Base-by-base conservation (phyloP, 2,113 vertebrate species). In the Laterallus jamaicensis region DNA sequence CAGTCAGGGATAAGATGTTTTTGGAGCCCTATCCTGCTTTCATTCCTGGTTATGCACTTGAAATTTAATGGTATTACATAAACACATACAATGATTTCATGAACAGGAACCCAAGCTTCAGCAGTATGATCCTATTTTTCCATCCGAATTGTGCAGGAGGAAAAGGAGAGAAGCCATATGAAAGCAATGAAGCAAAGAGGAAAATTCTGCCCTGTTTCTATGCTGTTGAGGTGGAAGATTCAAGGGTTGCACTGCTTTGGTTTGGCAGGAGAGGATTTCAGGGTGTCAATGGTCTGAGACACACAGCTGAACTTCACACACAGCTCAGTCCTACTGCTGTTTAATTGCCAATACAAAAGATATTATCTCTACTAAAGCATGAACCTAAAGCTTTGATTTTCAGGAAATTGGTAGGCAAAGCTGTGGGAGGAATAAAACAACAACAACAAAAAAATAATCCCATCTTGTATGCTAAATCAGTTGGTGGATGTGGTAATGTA, bases 391-490 rank as follows among this genome's bases (percentile, higher is more conserved):
- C 42, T 90, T 78, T 37, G 58, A 82, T 96, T 91, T 88, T 92
- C 73, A 92, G 82, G 56, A 95, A 96, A 86, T 10, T 28, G 73
- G 86, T 60, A 92, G 73, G 69, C 60, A 94, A 96, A 95, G n/a
- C 69, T 39, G 86, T 94, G 69, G 93, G 92, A 92, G 62, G 80
- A 82, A 59, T 67, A 6, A 40, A 32, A 81, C 52, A 54, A 54
- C 50, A 74, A 84, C 80, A 60, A 54, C 52, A 62, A 56, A 66
- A 39, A 28, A 31, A 66, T 26, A 89, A 56, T 35, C 32, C 42
- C 58, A 84, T 79, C 92, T 79, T 93, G 60, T 90, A 94, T 78
- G 74, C 77, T 96, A 91, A 93, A 91, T 92, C 88, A 62, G 93
- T 96, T 82, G 93, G 91, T 89, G 90, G 73, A 84, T 84, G 77